Percentiles rank a stretch among this genome's conserved stretches.
Conservation (phyloP, 92 coral and sea anemone species). For the Parazoanthus atlanticus region DNA sequence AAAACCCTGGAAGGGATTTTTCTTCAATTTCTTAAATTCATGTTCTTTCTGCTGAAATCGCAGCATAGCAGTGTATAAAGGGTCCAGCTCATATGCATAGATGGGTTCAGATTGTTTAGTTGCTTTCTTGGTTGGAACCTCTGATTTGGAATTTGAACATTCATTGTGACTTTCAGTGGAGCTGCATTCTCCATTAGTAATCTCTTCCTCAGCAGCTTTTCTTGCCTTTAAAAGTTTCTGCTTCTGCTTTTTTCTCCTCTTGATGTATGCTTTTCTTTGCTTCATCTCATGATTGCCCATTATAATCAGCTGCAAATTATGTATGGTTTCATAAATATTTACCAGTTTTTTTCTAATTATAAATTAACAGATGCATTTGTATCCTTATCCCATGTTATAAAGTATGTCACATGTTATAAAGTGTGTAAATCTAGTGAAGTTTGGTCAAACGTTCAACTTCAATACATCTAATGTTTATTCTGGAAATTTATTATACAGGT, state of each 20-base stretch:
- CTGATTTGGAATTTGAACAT: background rate
- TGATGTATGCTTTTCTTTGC: background rate
- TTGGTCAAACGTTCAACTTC: too few relatives aligned
- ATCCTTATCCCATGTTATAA: too few relatives aligned
- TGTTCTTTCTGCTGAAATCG: background rate
- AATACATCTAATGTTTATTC: too few relatives aligned
- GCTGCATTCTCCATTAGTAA: background rate
- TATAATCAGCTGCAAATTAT: background rate
- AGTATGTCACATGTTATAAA: too few relatives aligned
- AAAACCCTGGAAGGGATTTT: background rate
- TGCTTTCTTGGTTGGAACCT: background rate
- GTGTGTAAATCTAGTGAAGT: too few relatives aligned
- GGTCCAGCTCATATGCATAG: background rate
- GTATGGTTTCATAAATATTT: too few relatives aligned
- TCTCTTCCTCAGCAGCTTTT: background rate
- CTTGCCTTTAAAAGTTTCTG: background rate
- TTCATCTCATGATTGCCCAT: background rate
- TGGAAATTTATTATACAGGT: too few relatives aligned
- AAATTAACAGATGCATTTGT: too few relatives aligned
- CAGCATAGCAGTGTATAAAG: background rate
- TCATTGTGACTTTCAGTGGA: background rate
- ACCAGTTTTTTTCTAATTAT: too few relatives aligned
- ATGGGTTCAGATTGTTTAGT: background rate
- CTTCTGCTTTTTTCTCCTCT: background rate
- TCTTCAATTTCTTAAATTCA: background rate